Percentiles rank a stretch among this genome's conserved stretches.
phyloP scores from a whole-genome alignment of 2,113 vertebrate genomes.

The Irena cyanogastra region DNA sequence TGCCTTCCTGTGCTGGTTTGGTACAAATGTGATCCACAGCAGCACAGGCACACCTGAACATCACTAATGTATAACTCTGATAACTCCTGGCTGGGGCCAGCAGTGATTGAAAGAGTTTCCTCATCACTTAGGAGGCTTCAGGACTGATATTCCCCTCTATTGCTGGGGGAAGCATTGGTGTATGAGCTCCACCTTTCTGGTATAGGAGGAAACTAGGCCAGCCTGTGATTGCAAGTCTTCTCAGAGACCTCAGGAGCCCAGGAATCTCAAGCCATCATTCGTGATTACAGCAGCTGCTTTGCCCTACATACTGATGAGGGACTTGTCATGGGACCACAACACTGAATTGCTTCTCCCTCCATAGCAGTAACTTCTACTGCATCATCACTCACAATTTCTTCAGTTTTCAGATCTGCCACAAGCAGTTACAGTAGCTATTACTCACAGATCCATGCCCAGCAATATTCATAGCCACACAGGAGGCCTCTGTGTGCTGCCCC shows the following conservation, averaged over 20 bases:
- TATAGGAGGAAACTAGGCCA: neutral
- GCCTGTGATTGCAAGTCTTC: neutral
- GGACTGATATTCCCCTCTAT: neutral
- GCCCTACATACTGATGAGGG: neutral
- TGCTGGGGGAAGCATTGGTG: neutral
- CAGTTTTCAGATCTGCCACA: neutral
- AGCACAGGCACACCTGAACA: neutral
- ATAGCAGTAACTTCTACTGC: neutral
- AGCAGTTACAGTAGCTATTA: neutral
- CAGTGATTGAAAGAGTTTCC: neutral
- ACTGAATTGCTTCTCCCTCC: neutral
- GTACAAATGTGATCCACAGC: neutral
- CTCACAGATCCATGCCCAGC: neutral
- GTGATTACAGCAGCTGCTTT: neutral
- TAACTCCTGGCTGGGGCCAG: neutral
- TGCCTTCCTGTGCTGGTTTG: neutral
- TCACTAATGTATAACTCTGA: neutral
- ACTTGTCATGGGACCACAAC: neutral
- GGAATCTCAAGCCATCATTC: neutral
- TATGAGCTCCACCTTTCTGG: neutral
- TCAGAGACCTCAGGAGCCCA: neutral
- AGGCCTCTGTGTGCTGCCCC: neutral
- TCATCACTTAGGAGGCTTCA: neutral
- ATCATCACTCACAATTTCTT: neutral
- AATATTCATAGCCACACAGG: neutral